phyloP scores from a whole-genome alignment of 2,888 invertebrate genomes.

The Dasysyrphus albostriatus region DNA sequence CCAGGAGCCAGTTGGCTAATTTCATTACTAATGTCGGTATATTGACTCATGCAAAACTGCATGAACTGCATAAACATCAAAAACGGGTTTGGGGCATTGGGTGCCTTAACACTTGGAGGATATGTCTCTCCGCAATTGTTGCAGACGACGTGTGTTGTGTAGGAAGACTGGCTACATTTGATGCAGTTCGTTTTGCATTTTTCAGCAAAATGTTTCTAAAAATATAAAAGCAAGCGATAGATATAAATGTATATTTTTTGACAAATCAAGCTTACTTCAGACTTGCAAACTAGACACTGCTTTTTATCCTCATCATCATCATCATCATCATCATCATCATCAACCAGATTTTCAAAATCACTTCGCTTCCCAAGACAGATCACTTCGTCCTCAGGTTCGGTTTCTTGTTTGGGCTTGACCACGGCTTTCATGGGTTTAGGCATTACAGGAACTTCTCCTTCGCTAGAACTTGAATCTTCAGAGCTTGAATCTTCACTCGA shows the following conservation, averaged over 20 bases:
- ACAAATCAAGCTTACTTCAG: constrained; percentile 77
- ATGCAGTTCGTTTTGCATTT: constrained; percentile 81
- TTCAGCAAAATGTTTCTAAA: constrained; percentile 74
- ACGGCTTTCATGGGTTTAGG: constrained; percentile 35
- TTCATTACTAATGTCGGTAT: neutral
- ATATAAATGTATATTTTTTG: neutral
- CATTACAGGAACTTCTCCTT: constrained; percentile 48
- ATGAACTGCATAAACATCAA: constrained; percentile 81
- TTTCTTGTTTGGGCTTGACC: constrained; percentile 33
- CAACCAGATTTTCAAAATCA: constrained; percentile 77
- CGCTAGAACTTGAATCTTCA: constrained; percentile 2
- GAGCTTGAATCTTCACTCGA: constrained; percentile 13
- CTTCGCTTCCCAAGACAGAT: constrained; percentile 80
- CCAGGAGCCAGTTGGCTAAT: constrained; percentile 1
- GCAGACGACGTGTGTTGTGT: constrained; percentile 81
- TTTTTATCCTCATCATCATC: too few relatives aligned
- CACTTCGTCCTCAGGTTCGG: constrained; percentile 80
- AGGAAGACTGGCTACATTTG: constrained; percentile 82
- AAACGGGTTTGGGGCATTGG: constrained; percentile 80
- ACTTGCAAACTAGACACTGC: constrained; percentile 80
- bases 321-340: constrained; percentile 78
- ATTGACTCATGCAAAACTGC: constrained; percentile 81
- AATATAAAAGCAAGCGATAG: constrained; percentile 29
- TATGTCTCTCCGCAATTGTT: constrained; percentile 80
- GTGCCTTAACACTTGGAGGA: constrained; percentile 71